These are phyloP conservation scores for Muricea muricata DNA, from an alignment of 92 coral and sea anemone species.

Conservation along the genomic window DNA sequence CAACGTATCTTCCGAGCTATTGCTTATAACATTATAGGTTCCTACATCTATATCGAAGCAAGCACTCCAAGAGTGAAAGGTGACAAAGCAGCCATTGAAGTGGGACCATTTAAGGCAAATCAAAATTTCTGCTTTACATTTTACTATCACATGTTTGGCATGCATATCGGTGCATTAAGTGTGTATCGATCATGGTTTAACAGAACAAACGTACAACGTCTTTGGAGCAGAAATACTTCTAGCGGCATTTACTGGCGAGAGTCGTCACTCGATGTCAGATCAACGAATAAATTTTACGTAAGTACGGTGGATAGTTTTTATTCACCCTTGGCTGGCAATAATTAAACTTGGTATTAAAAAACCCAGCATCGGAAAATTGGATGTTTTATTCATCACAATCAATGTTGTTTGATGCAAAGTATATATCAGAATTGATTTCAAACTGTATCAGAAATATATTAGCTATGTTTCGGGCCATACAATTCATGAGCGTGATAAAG, in stretches of 20 bases:
- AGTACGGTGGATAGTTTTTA: background rate
- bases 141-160: constrained; percentile 23
- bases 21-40: background rate
- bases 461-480: too few species aligned
- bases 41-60: constrained; percentile 12
- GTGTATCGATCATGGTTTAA: background rate
- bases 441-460: too few species aligned
- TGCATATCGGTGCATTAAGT: constrained; percentile 5
- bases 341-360: too few species aligned
- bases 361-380: too few species aligned
- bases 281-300: background rate
- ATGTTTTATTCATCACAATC: too few species aligned
- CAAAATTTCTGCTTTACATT: background rate
- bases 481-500: too few species aligned
- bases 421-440: too few species aligned
- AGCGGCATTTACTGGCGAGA: background rate
- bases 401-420: too few species aligned
- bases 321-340: too few species aligned
- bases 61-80: background rate
- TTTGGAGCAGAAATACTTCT: constrained; percentile 4
- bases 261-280: background rate
- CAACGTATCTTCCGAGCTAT: background rate
- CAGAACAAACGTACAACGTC: background rate
- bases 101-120: background rate
- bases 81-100: background rate